These are phyloP conservation scores for Neuroterus valhalla DNA, from an alignment of 1,140 invertebrate species.

Conservation along the genomic window DNA sequence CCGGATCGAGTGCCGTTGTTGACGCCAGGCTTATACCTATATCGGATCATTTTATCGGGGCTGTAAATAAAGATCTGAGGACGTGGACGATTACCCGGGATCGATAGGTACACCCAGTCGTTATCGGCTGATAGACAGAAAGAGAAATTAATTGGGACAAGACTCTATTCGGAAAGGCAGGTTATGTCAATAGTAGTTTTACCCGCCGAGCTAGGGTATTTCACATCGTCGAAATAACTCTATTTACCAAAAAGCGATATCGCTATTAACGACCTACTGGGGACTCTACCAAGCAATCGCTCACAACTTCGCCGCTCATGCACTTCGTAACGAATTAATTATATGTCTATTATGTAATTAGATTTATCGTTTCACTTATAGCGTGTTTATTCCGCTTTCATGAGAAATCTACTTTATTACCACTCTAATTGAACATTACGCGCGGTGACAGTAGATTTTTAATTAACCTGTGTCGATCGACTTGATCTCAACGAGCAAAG, in stretches of 20 bases:
- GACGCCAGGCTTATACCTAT: not conserved
- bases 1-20: not conserved
- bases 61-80: not conserved
- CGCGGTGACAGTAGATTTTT: constrained; percentile 57
- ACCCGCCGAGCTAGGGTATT: not conserved
- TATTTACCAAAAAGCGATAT: constrained; percentile 43
- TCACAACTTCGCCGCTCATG: constrained; percentile 35
- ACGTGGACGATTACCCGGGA: not conserved
- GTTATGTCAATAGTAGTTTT: too few species aligned
- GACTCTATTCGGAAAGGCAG: not conserved
- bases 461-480: constrained; percentile 53
- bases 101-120: not conserved
- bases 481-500: constrained; percentile 41
- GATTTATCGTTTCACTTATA: constrained; percentile 53
- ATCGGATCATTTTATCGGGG: not conserved
- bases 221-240: not conserved
- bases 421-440: constrained; percentile 63
- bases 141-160: constrained; percentile 5
- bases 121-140: not conserved
- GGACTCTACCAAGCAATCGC: constrained; percentile 41
- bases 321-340: constrained; percentile 56
- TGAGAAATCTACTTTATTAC: constrained; percentile 64
- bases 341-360: constrained; percentile 60
- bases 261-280: constrained; percentile 49
- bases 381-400: constrained; percentile 37